phyloP scores from a whole-genome alignment of 2,113 vertebrate species.

The Herpailurus yagouaroundi region DNA sequence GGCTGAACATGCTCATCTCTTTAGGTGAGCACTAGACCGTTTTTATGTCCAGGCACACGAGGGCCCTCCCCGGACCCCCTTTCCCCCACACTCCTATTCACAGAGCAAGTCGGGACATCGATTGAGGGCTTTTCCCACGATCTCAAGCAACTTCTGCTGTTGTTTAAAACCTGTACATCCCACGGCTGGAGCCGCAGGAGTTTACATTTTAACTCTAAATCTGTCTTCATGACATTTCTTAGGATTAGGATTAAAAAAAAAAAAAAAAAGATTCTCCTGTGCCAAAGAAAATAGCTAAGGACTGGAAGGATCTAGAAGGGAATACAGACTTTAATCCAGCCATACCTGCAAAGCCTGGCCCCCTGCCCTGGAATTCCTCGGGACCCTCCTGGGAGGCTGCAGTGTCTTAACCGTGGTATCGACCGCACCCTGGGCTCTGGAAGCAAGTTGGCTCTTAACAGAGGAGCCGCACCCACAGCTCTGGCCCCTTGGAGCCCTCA shows the following conservation, averaged over 20 bases:
- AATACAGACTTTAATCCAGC: not conserved
- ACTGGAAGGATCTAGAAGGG: not conserved
- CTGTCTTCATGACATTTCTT: not conserved
- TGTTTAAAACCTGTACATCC: not conserved
- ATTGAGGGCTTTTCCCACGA: not conserved
- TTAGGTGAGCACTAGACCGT: accelerated
- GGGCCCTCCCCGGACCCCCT: too few relatives aligned
- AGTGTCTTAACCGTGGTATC: not conserved
- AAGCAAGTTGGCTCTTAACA: not conserved
- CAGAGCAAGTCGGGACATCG: not conserved
- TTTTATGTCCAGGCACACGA: too few relatives aligned
- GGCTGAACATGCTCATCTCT: too few relatives aligned
- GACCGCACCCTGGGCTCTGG: not conserved
- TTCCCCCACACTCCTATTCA: not conserved
- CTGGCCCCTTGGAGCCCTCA: not conserved
- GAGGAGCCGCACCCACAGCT: not conserved
- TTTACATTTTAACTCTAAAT: not conserved
- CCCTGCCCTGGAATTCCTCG: not conserved
- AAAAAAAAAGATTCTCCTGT: not conserved
- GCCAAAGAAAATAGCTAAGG: not conserved
- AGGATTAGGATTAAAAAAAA: not conserved
- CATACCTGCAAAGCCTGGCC: not conserved
- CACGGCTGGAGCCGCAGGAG: not conserved
- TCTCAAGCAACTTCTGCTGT: too few relatives aligned
- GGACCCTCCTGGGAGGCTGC: not conserved